Percentiles rank a stretch among this genome's conserved stretches.
These are phyloP conservation scores for Dendroctonus ponderosae DNA, from an alignment of 1,140 invertebrate species.

Conservation along the genomic window DNA sequence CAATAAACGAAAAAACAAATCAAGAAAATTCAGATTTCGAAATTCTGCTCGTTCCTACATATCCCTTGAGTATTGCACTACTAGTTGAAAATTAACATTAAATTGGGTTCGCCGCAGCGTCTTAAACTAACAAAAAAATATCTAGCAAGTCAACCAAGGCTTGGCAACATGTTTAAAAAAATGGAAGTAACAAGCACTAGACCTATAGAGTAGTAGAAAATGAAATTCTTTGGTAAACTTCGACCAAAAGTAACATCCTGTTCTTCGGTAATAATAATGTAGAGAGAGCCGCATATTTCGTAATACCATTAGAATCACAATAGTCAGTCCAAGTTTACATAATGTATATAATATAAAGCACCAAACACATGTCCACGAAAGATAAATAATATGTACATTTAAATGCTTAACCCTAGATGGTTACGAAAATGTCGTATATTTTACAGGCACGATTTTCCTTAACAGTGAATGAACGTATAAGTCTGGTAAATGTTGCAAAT, in stretches of 20 bases:
- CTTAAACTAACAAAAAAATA: slow-evolving; percentile 7
- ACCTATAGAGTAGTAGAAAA: slow-evolving; percentile 1
- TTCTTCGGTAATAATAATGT: not conserved
- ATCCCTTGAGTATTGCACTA: too few species aligned
- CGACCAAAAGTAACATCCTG: not conserved
- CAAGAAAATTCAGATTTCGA: too few species aligned
- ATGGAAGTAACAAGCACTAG: too few species aligned
- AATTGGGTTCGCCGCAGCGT: not conserved
- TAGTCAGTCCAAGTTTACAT: slow-evolving; percentile 28
- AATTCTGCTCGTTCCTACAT: too few species aligned
- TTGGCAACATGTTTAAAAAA: not conserved
- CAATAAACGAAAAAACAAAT: too few species aligned
- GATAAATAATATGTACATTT: slow-evolving; percentile 10
- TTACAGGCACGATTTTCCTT: slow-evolving; percentile 19
- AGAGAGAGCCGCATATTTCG: slow-evolving; percentile 21
- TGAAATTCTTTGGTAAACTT: slow-evolving; percentile 11
- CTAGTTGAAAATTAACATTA: not conserved
- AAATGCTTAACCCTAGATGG: not conserved
- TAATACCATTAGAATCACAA: slow-evolving; percentile 33
- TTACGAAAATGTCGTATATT: slow-evolving; percentile 3
- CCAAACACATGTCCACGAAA: slow-evolving; percentile 27
- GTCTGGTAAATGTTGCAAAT: not conserved
- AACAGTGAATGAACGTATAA: slow-evolving; percentile 2
- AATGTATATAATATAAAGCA: slow-evolving; percentile 20
- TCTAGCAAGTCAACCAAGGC: not conserved